Conservation (phyloP, 2,888 invertebrate genomes). For the Pecten maximus region DNA sequence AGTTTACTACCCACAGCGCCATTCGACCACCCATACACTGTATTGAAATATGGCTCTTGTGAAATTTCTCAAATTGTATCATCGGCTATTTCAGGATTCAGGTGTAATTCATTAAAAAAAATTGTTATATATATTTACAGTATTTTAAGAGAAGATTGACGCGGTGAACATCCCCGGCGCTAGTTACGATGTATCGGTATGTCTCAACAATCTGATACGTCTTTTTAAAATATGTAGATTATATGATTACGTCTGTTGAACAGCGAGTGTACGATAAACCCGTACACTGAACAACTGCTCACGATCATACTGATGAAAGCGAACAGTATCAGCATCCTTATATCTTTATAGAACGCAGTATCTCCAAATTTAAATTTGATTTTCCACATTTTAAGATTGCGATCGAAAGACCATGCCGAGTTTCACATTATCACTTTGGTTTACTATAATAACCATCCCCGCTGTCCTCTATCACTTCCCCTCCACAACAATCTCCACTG, state of each 20-base stretch:
- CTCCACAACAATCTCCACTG: background rate
- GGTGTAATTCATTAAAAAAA: too few species aligned
- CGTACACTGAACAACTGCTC: background rate
- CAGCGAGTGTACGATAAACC: background rate
- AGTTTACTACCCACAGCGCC: too few species aligned
- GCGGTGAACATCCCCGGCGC: too few species aligned
- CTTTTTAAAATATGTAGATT: background rate
- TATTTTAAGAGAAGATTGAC: too few species aligned
- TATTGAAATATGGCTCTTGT: too few species aligned
- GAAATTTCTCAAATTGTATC: too few species aligned
- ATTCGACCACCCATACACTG: too few species aligned
- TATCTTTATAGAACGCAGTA: background rate
- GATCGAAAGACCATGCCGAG: background rate
- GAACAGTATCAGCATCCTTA: background rate
- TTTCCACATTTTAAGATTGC: background rate
- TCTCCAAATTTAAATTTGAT: background rate
- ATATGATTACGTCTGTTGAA: conserved; percentile 5
- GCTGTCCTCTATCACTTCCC: background rate
- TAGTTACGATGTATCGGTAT: too few species aligned
- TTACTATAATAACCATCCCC: too few species aligned
- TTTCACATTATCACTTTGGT: too few species aligned
- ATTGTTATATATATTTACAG: too few species aligned
- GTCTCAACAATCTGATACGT: background rate
- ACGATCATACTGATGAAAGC: background rate
- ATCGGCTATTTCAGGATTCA: too few species aligned